phyloP scores from a whole-genome alignment of 2,797 vertebrate species.

The Myotis findleyi region DNA sequence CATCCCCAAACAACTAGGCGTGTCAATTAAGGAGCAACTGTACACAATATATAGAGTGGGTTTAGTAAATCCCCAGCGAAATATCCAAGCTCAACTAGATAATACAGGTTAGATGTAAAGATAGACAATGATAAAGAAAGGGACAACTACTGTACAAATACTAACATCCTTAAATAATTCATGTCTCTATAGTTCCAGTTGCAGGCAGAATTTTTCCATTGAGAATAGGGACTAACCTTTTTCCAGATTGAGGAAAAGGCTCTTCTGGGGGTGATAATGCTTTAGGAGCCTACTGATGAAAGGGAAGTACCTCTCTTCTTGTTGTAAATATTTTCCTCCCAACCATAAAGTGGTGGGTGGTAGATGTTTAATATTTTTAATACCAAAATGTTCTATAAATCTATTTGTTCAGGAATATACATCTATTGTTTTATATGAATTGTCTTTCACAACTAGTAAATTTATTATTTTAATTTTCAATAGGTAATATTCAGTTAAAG shows the following conservation, averaged over 20 bases:
- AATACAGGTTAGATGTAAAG: not conserved
- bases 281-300: not conserved
- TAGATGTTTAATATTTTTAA: not conserved
- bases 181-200: not conserved
- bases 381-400: not conserved
- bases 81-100: not conserved
- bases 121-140: not conserved
- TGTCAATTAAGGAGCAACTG: not conserved
- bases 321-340: constrained; percentile 4
- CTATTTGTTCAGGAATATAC: not conserved
- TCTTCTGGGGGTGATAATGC: not conserved
- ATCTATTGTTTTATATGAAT: not conserved
- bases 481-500: not conserved
- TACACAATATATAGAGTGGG: not conserved
- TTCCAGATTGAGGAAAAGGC: not conserved
- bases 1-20: not conserved
- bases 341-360: not conserved
- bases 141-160: not conserved
- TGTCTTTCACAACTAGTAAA: not conserved
- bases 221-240: not conserved
- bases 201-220: constrained; percentile 20
- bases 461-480: constrained; percentile 41
- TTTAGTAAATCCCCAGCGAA: not conserved
- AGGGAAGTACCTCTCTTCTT: constrained; percentile 5
- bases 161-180: not conserved